Evolutionary conservation across 2,888 invertebrate genomes (phyloP).

Genomic region (Parnassius apollo): DNA sequence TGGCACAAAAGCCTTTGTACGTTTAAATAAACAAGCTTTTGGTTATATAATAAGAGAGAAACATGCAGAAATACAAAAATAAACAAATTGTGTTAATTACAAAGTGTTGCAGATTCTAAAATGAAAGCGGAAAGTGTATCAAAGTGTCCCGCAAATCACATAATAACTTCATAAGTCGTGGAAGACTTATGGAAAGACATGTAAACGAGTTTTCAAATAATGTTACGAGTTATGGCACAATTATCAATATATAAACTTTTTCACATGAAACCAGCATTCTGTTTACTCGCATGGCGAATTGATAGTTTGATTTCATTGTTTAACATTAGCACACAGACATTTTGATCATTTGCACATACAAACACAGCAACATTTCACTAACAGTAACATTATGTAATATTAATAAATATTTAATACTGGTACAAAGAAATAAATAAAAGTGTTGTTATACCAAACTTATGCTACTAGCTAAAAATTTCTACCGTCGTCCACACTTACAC

Average conservation of each 20-base stretch:
- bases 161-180: constrained; percentile 1
- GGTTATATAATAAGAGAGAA: too few species aligned
- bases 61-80: too few species aligned
- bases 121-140: neutral
- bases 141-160: constrained; percentile 7
- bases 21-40: too few species aligned
- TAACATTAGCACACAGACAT: constrained; percentile 8
- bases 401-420: constrained; percentile 15
- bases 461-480: constrained; percentile 2
- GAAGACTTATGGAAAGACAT: constrained; percentile 11
- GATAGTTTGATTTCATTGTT: constrained; percentile 3
- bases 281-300: constrained; percentile 13
- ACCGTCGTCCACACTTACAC: neutral
- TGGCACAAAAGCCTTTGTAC: neutral
- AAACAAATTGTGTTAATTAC: too few species aligned
- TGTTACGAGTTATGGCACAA: constrained; percentile 13
- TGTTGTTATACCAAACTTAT: neutral
- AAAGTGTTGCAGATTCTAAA: neutral
- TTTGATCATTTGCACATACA: constrained; percentile 4
- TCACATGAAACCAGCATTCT: neutral
- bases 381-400: neutral
- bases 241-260: neutral
- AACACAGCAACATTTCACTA: neutral
- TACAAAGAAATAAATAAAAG: constrained; percentile 13
- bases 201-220: neutral